Evolutionary conservation across 2,888 invertebrate genomes (phyloP), one percentile per base, ranked within the genome.

Genomic region (Hedya salicella): DNA sequence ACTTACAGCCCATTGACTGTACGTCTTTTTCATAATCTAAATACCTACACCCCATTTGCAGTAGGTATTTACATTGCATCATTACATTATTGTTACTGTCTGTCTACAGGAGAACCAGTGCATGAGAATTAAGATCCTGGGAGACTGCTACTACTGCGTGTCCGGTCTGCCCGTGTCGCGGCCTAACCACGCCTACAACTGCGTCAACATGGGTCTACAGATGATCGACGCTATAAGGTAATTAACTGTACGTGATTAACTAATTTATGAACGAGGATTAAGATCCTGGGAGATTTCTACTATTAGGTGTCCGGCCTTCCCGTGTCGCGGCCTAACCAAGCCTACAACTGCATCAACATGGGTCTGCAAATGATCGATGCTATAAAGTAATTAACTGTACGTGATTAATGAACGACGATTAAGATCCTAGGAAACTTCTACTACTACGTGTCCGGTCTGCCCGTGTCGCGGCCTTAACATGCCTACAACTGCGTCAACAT

Each of bases 371-470:
- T 98, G 98, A 98, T 98, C 73, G 97, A 98, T 75, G 97, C 98
- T 30, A 98, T 98, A 79, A 94, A 96, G 98, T 98, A 84, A 88
- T 85, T 71, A 9, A 2, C 14, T n/a, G n/a, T 17, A 21, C 39
- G 19, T 1, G n/a, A 3, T 19, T n/a, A n/a, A n/a, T 98, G 98
- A 85, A 96, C 98, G 95, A 93, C 98, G 61, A 98, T 98, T 80
- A 98, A 98, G 93, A 98, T 98, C 73, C 94, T 98, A 5, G 98
- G 98, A 0, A 98, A 98, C 86, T 98, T 98, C 82, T 98, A 98
- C 89, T 98, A 98, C 88, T 98, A 98, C 82, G 98, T 98, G 8
- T 97, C 97, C 0, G 98, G 98, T 0, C 93, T 98, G 74, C 98
- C 98, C 0, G 95, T 98, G 30, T 98, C 98, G 5, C 92, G 98